phyloP scores from a whole-genome alignment of 2,888 invertebrate species.

The Lepidonotus clava region DNA sequence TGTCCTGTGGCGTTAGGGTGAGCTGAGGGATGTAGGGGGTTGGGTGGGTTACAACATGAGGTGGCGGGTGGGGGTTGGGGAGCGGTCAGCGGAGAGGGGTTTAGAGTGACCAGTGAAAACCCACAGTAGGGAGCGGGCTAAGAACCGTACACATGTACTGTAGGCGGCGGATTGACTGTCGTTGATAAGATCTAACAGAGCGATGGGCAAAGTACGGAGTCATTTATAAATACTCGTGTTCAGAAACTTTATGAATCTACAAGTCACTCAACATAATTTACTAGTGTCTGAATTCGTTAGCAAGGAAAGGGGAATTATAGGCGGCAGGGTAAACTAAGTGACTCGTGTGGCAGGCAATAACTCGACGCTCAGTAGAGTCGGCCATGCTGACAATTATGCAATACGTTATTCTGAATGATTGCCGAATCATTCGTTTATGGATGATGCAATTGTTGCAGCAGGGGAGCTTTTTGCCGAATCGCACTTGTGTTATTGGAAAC shows the following conservation, averaged over 20 bases:
- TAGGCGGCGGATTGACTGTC: too few relatives aligned
- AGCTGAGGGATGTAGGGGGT: not conserved
- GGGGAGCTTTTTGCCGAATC: not conserved
- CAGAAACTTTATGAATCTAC: too few relatives aligned
- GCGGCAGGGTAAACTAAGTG: slow-evolving; percentile 35
- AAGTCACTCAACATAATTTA: too few relatives aligned
- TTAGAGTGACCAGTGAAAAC: too few relatives aligned
- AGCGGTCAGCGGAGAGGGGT: not conserved
- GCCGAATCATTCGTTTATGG: slow-evolving; percentile 48
- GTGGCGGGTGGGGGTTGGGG: not conserved
- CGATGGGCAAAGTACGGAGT: too few relatives aligned
- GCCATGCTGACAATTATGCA: slow-evolving; percentile 15
- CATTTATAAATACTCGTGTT: too few relatives aligned
- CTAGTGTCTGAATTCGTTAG: slow-evolving; percentile 24
- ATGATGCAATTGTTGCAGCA: slow-evolving; percentile 42
- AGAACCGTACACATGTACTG: too few relatives aligned
- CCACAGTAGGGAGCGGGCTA: too few relatives aligned
- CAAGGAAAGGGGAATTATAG: not conserved
- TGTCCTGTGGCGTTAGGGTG: not conserved
- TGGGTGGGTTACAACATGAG: not conserved
- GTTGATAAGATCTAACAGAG: too few relatives aligned
- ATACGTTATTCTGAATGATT: slow-evolving; percentile 46
- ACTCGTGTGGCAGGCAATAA: slow-evolving; percentile 24
- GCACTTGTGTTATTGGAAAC: slow-evolving; percentile 4
- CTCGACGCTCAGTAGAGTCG: not conserved